A percentile compares a stretch with the other conserved stretches of the same genome.
phyloP scores from a whole-genome alignment of 2,888 invertebrate genomes.

The Nowickia ferox region DNA sequence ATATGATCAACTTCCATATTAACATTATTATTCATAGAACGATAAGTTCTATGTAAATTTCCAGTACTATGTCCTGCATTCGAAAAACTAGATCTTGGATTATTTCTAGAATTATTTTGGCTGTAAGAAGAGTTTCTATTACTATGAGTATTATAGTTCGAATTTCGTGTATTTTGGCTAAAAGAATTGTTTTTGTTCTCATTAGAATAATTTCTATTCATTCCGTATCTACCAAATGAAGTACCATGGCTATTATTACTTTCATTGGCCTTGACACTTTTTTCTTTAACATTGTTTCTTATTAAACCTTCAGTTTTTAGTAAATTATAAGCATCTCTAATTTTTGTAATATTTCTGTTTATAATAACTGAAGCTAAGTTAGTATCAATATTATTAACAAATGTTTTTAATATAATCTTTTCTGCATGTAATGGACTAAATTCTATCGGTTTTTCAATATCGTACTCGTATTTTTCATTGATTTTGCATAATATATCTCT shows the following conservation, averaged over 20 bases:
- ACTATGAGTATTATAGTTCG: neutral
- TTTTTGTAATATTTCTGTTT: constrained; percentile 52
- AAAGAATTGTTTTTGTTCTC: neutral
- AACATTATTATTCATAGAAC: constrained; percentile 2
- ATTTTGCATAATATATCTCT: constrained; percentile 65
- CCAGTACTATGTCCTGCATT: neutral
- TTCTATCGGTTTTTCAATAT: constrained; percentile 65
- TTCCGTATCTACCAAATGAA: neutral
- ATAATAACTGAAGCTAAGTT: constrained; percentile 55
- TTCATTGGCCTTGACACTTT: neutral
- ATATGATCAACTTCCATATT: constrained; percentile 64
- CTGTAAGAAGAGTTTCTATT: neutral
- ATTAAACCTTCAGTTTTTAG: constrained; percentile 62
- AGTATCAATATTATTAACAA: constrained; percentile 71
- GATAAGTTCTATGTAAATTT: constrained; percentile 1
- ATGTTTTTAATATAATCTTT: constrained; percentile 70
- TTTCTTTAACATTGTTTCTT: constrained; percentile 37
- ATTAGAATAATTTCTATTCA: neutral
- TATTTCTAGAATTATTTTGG: neutral
- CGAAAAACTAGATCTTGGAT: neutral
- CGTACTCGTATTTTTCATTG: constrained; percentile 71
- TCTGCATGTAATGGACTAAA: constrained; percentile 69
- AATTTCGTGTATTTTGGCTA: neutral
- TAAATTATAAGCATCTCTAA: constrained; percentile 49
- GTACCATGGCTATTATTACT: constrained; percentile 25